Conservation (phyloP, 2,888 invertebrate species). For the Geotrupes spiniger region DNA sequence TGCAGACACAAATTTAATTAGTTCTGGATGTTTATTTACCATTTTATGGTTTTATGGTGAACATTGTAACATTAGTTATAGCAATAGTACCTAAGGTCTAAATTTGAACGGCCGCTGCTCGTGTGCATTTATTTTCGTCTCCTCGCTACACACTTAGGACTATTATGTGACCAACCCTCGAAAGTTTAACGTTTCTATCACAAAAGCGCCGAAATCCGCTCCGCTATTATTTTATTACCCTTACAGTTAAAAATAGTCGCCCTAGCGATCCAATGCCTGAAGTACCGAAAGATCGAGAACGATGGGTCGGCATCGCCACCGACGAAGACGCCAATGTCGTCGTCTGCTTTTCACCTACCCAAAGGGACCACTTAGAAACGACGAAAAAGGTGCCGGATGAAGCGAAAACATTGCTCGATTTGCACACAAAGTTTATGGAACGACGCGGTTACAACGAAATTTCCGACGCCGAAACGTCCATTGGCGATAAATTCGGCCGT, state of each 20-base stretch:
- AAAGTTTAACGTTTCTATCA: too few species aligned
- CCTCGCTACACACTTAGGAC: too few species aligned
- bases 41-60: too few species aligned
- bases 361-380: conserved; percentile 60
- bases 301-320: conserved; percentile 64
- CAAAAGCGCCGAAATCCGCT: too few species aligned
- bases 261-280: conserved; percentile 37
- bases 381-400: conserved; percentile 55
- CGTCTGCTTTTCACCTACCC: conserved; percentile 71
- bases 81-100: too few species aligned
- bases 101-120: too few species aligned
- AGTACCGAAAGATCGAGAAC: conserved; percentile 43
- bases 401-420: conserved; percentile 63
- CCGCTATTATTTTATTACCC: conserved; percentile 27
- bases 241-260: conserved; percentile 25
- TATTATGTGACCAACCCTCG: too few species aligned
- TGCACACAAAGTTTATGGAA: conserved; percentile 68
- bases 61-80: too few species aligned
- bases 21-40: too few species aligned
- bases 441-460: conserved; percentile 50
- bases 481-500: neutral
- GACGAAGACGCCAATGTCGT: conserved; percentile 60
- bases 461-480: conserved; percentile 35
- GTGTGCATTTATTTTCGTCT: too few species aligned
- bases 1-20: too few species aligned